Evolutionary conservation across 2,113 vertebrate species (phyloP), one percentile per base, ranked within the genome.

Genomic region (Cochlearius cochlearius): DNA sequence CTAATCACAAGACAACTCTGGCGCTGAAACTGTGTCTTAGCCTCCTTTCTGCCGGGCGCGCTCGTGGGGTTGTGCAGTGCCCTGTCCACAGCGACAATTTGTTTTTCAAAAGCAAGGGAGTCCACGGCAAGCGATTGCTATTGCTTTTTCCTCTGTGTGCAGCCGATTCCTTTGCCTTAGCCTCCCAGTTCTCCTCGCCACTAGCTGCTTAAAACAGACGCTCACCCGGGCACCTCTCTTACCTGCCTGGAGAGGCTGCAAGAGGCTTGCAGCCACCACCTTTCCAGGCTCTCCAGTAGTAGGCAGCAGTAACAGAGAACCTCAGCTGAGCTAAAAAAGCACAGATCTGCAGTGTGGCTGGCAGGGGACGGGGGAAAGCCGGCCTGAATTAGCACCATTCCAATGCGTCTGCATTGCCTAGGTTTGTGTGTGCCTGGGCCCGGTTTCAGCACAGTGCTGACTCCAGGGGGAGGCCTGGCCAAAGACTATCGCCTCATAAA

Each of bases 301-400:
- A 75, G 39, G 67, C 64, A 76, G 79, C 75, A 86, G 59, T 22
- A 39, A 85, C 67, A 77, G 56, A 63, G 72, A 90, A 64, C 50
- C 60, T 89, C 94, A 53, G 91, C 92, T 85, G 81, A 72, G 66
- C 50, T 64, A 55, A 89, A 88, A 94, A 75, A 88, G 74, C 96
- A 96, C 85, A 92, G 78, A 94, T 94, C 82, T 94, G 92, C 94
- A 95, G 41, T 21, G 29, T 94, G 84, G 56, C 73, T 94, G 84
- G 56, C 73, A 96, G 92, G 90, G 67, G 67, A 85, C 23, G 21
- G 45, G 36, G 11, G 29, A 59, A 93, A 45, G 53, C 47, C 30
- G 26, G 75, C 83, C 25, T 34, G 50, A 84, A 79, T 71, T 27
- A 74, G 41, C 72, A 68, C 17, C 1, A 0, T 52, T 64, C 12